These are phyloP conservation scores for Pygoscelis antarcticus DNA, from an alignment of 2,113 vertebrate species.

Conservation along the genomic window DNA sequence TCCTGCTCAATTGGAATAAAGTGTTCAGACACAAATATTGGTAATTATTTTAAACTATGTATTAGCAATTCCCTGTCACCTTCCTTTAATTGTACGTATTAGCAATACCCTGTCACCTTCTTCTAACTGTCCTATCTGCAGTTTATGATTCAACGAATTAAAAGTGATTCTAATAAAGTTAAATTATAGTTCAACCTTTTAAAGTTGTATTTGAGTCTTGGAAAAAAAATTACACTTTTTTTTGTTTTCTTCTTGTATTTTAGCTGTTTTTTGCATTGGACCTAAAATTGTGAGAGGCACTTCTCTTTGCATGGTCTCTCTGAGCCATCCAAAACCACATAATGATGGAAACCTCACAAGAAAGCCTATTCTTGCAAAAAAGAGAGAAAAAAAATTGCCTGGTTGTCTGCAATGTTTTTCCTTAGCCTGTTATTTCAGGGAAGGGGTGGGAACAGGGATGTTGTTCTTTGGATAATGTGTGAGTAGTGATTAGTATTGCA, in stretches of 20 bases:
- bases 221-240: background rate
- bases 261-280: constrained; percentile 13
- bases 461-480: constrained; percentile 48
- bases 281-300: constrained; percentile 19
- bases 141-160: background rate
- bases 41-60: background rate
- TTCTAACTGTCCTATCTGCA: background rate
- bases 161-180: background rate
- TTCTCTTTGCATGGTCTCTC: constrained; percentile 22
- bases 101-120: background rate
- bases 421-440: constrained; percentile 63
- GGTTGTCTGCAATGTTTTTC: constrained; percentile 47
- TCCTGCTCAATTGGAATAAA: background rate
- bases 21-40: background rate
- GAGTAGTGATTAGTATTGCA: constrained; percentile 46
- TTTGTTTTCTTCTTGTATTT: background rate
- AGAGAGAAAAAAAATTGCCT: background rate
- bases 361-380: constrained; percentile 42
- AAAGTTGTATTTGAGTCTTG: background rate
- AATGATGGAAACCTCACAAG: constrained; percentile 53
- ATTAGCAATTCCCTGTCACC: background rate
- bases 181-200: background rate
- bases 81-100: background rate
- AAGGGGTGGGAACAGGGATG: constrained; percentile 45
- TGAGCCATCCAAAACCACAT: constrained; percentile 56